These are phyloP conservation scores for Ammospiza maritima DNA, from an alignment of 2,797 vertebrate species.

Conservation along the genomic window DNA sequence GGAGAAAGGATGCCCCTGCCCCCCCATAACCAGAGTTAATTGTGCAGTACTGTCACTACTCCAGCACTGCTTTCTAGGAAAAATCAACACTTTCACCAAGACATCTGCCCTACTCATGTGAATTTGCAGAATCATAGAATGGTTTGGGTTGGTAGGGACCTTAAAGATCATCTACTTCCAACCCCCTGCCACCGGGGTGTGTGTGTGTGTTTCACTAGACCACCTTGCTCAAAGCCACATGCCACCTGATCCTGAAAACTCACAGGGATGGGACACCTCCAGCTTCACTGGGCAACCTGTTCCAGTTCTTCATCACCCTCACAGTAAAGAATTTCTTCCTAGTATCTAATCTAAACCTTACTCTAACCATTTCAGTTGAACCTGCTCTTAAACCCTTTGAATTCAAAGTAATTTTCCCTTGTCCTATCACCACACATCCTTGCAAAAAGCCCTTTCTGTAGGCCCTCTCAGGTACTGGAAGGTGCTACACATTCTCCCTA, in stretches of 20 bases:
- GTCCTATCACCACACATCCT: not conserved
- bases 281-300: not conserved
- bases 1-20: not conserved
- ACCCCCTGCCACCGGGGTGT: fast-evolving
- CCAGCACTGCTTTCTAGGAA: not conserved
- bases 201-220: not conserved
- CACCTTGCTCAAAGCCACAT: not conserved
- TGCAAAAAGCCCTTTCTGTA: not conserved
- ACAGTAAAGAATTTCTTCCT: not conserved
- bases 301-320: not conserved
- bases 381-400: not conserved
- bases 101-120: not conserved
- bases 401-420: not conserved
- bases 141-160: not conserved
- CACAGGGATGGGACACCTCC: not conserved
- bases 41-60: not conserved
- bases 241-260: not conserved
- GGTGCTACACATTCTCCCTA: fast-evolving
- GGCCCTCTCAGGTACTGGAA: not conserved
- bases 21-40: not conserved
- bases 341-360: not conserved
- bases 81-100: not conserved
- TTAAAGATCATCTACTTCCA: not conserved
- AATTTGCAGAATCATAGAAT: not conserved
- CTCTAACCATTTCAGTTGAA: not conserved